phyloP scores from a whole-genome alignment of 2,797 vertebrate species.

The Hirundo rustica region DNA sequence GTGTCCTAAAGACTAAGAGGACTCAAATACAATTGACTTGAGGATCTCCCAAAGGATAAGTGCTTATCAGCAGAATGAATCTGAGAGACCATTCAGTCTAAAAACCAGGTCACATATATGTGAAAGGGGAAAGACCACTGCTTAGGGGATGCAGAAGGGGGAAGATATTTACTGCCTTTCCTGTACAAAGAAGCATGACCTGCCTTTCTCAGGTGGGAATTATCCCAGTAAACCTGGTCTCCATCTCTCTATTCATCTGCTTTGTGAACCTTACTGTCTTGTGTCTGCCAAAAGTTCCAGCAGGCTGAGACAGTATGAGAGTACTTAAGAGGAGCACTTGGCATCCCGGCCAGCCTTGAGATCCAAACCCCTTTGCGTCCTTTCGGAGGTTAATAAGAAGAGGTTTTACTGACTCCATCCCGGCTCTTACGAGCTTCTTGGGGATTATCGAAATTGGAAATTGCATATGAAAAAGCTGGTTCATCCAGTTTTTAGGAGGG shows the following conservation, averaged over 20 bases:
- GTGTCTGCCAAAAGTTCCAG: not conserved
- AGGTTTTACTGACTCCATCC: slow-evolving; percentile 66
- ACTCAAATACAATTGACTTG: not conserved
- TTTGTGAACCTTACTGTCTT: not conserved
- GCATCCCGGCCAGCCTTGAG: slow-evolving; percentile 32
- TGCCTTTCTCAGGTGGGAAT: not conserved
- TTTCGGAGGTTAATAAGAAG: slow-evolving; percentile 57
- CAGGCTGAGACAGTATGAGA: not conserved
- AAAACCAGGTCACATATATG: not conserved
- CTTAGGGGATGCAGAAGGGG: accelerated
- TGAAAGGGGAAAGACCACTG: not conserved
- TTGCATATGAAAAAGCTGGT: slow-evolving; percentile 54
- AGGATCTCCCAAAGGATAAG: not conserved
- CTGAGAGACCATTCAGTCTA: not conserved
- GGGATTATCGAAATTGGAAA: slow-evolving; percentile 63
- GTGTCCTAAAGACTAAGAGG: not conserved
- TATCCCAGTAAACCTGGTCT: not conserved
- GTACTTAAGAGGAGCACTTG: slow-evolving; percentile 34
- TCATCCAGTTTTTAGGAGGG: slow-evolving; percentile 63
- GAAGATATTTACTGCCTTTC: not conserved
- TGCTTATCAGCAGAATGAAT: not conserved
- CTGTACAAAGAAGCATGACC: not conserved
- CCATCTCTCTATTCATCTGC: not conserved
- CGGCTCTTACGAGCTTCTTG: slow-evolving; percentile 43
- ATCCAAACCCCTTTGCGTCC: slow-evolving; percentile 49